Conservation (phyloP, 2,113 vertebrate species). For the Gobio gobio region DNA sequence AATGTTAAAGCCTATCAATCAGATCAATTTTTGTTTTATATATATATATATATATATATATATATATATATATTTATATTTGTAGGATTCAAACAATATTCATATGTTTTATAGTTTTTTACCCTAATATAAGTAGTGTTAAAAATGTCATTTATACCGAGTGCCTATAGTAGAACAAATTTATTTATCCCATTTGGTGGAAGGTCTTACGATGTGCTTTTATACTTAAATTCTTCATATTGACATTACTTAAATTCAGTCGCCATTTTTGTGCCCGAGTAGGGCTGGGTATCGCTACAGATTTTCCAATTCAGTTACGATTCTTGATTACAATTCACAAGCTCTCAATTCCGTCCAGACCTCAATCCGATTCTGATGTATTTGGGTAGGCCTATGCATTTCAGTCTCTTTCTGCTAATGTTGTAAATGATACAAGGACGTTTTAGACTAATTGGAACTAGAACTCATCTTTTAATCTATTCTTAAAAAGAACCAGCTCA, state of each 20-base stretch:
- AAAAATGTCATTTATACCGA: constrained; percentile 40
- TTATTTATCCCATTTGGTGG: not conserved
- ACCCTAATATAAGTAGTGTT: constrained; percentile 29
- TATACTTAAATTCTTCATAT: not conserved
- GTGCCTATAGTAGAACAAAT: constrained; percentile 37
- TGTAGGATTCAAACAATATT: not conserved
- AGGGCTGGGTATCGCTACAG: constrained; percentile 1
- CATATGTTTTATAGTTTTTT: not conserved
- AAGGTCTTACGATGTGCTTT: constrained; percentile 14
- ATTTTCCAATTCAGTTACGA: not conserved
- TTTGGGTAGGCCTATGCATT: not conserved
- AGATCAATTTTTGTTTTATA: not conserved
- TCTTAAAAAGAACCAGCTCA: no score
- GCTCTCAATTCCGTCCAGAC: not conserved
- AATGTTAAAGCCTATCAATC: not conserved
- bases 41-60: not conserved
- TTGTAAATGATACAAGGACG: not conserved
- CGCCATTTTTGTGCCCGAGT: not conserved
- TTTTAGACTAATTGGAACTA: not conserved
- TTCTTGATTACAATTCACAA: not conserved
- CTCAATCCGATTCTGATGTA: not conserved
- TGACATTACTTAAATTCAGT: not conserved
- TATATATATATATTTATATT: not conserved
- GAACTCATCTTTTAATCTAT: not conserved
- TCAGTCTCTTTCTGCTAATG: not conserved